These are phyloP conservation scores for Solenodon paradoxus DNA, from an alignment of 2,113 vertebrate species.

Conservation along the genomic window DNA sequence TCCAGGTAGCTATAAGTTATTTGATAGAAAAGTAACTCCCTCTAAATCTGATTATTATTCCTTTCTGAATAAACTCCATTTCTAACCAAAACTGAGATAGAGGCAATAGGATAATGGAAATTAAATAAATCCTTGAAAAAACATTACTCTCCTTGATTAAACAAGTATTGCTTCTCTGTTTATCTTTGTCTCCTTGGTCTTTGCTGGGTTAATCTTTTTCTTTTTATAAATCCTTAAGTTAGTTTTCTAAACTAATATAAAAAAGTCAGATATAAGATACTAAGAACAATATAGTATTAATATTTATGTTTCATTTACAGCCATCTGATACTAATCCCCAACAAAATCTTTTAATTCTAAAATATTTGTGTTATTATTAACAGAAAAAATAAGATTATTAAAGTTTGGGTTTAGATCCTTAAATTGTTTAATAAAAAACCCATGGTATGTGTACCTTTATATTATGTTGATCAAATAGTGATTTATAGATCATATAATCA, in stretches of 20 bases:
- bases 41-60: conserved; percentile 32
- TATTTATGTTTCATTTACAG: conserved; percentile 32
- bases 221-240: conserved; percentile 48
- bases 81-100: background rate
- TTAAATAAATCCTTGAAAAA: conserved; percentile 64
- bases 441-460: background rate
- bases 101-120: conserved; percentile 30
- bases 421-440: background rate
- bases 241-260: conserved; percentile 40
- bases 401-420: conserved; percentile 7
- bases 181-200: conserved; percentile 25
- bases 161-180: conserved; percentile 22
- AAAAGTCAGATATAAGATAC: conserved; percentile 46
- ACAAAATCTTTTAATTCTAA: conserved; percentile 13
- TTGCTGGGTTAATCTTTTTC: conserved; percentile 48
- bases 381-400: background rate
- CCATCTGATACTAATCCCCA: background rate
- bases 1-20: background rate
- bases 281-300: conserved; percentile 47
- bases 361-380: background rate
- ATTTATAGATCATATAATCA: background rate
- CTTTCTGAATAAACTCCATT: conserved; percentile 27
- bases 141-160: conserved; percentile 59
- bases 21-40: conserved; percentile 13
- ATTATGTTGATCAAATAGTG: background rate